These are phyloP conservation scores for Andrena chrysosceles DNA, from an alignment of 2,888 invertebrate species.

Conservation along the genomic window DNA sequence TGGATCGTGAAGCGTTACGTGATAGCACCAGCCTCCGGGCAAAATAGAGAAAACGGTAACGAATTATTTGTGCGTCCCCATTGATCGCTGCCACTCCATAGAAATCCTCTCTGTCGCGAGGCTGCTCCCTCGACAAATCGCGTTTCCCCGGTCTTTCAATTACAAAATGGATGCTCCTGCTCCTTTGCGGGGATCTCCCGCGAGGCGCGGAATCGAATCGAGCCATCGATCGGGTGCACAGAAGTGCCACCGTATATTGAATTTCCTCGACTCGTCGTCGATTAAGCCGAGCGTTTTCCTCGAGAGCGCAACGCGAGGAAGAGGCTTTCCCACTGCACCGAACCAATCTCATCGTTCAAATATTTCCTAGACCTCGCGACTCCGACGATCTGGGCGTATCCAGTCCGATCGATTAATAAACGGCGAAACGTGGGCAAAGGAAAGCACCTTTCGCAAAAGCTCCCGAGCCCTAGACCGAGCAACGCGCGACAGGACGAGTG, in stretches of 20 bases:
- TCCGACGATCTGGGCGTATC: too few relatives aligned
- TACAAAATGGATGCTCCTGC: slow-evolving; percentile 9
- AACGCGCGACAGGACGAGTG: neutral
- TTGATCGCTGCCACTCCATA: slow-evolving; percentile 4
- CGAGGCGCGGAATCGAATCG: slow-evolving; percentile 9
- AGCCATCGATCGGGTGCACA: slow-evolving; percentile 20
- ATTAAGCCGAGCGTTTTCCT: neutral
- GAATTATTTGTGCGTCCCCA: slow-evolving; percentile 15
- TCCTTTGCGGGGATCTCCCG: slow-evolving; percentile 4
- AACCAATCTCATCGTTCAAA: slow-evolving; percentile 30
- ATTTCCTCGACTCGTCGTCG: slow-evolving; percentile 1
- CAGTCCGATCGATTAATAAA: too few relatives aligned
- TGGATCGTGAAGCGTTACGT: slow-evolving; percentile 14
- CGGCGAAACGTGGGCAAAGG: neutral
- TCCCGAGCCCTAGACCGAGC: too few relatives aligned
- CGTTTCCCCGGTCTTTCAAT: slow-evolving; percentile 12
- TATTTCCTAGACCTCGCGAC: slow-evolving; percentile 12
- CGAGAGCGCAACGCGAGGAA: neutral
- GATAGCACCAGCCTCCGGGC: neutral
- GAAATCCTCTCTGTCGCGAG: neutral
- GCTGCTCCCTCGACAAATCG: slow-evolving; percentile 12
- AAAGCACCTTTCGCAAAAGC: too few relatives aligned
- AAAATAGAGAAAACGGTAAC: neutral
- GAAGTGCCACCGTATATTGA: slow-evolving; percentile 14
- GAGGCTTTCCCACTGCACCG: neutral